Base-by-base conservation (phyloP, 2,888 invertebrate species). In the Mythimna pallens region DNA sequence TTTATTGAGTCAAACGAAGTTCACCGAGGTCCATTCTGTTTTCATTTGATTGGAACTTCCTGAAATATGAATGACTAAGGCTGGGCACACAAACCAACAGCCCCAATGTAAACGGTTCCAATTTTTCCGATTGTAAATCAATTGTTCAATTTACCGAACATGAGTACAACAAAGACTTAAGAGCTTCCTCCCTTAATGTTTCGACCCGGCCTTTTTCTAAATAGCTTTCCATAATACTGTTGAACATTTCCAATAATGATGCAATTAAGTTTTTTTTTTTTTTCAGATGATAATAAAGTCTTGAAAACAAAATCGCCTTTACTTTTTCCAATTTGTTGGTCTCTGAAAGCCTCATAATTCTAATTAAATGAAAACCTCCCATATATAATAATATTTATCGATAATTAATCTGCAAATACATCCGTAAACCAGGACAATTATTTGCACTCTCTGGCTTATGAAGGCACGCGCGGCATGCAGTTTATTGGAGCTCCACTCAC, bases 41-140 rank as follows among this genome's bases (percentile, higher is more conserved):
- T 82, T 73, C 58, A 69, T 69, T 66, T 66, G 40, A 59, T 69
- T 64, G 69, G 30, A 78, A 65, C 65, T 80, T 59, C 73, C 65
- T 47, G 65, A 34, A 80, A 68, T 73, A 73, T 61, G 34, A 81
- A 67, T 62, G 58, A 65, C 40, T 71, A 36, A 57, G 43, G 22
- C 70, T 70, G 65, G 54, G 65, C 67, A 64, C 47, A 63, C 65
- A 66, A 66, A 6, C 61, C 66, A 59, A 66, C 59, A 65, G 43
- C 34, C 20, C 40, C 63, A 55, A 66, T 76, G 58, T 70, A 59
- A 70, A 76, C 50, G 4, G n/a, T 20, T 52, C 43, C 25, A 54
- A 54, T 74, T 80, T 65, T 73, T 63, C 36, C 57, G 17, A 63
- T 65, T 74, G 57, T 54, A 63, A 77, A 74, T 65, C 70, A 65